Evolutionary conservation across 2,797 vertebrate genomes (phyloP), one percentile per base, ranked within the genome.

Genomic region (Phataginus tricuspis): DNA sequence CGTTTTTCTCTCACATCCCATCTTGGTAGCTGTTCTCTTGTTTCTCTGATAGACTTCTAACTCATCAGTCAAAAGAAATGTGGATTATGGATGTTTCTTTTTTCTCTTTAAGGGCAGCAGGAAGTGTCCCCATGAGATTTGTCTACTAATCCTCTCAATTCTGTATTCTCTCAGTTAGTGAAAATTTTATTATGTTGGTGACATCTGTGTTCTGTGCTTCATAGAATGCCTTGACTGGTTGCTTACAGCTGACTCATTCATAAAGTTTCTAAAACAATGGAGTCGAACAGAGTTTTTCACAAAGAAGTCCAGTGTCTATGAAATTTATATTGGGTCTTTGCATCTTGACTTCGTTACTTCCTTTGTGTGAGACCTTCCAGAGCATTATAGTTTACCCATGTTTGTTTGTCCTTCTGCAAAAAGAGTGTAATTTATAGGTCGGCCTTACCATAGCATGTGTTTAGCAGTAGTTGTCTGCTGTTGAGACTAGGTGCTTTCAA

Each of bases 201-300:
- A 86, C 34, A 77, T 72, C 55, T 90, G 49, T 95, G 63, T 92
- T 85, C 55, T 91, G n/a, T 86, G 79, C 25, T 78, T 95, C 61
- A 61, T 64, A 45, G 63, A 92, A 16, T 42, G 55, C 91, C 42
- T 72, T 93, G 45, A 84, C 15, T 57, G 25, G 69, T 59, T 57
- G 42, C 45, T 64, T 85, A 59, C 29, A 84, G 68, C 59, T 63
- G 89, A 79, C 42, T 90, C 63, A 84, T 64, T 79, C 71, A 75
- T 64, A 42, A 86, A 71, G 45, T 90, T 90, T 25, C 77, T 86
- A 61, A 49, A 94, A 64, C 66, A 86, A 16, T 51, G 86, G 34
- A 18, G 3, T 86, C 78, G 57, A 78, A 68, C 42, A 53, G 31
- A 15, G 7, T 18, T 93, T 97, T 80, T 80, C 49, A 49, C n/a